These are phyloP conservation scores for Coregonus suidteri DNA, from an alignment of 2,797 vertebrate genomes.

Conservation along the genomic window DNA sequence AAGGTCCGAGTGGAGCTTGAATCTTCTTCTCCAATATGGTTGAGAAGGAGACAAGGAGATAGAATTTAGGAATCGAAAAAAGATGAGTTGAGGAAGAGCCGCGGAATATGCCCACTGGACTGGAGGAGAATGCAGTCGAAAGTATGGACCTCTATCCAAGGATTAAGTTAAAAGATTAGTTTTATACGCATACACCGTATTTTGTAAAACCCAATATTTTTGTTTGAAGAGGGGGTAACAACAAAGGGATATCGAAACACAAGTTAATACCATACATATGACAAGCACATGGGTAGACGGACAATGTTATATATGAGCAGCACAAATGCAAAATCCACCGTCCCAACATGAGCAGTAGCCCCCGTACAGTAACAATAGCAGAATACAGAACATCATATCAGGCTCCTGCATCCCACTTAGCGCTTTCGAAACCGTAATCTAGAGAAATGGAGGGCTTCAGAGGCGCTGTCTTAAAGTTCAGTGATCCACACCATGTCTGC, in stretches of 20 bases:
- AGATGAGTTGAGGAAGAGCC: background rate
- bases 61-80: background rate
- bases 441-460: constrained; percentile 38
- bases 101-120: background rate
- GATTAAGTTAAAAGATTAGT: background rate
- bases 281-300: background rate
- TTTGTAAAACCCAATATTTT: background rate
- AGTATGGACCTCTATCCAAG: background rate
- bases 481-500: constrained; percentile 68
- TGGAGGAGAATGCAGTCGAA: background rate
- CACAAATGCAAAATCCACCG: background rate
- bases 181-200: background rate
- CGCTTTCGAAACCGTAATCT: background rate
- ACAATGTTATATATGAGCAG: background rate
- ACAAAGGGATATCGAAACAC: background rate
- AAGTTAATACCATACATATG: background rate
- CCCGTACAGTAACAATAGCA: no score
- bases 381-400: background rate
- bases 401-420: background rate
- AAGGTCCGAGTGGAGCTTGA: background rate
- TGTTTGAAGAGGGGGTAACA: background rate
- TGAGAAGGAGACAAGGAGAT: background rate
- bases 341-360: background rate
- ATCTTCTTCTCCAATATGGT: background rate
- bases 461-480: constrained; percentile 63